These are phyloP conservation scores for Drosophila peninsularis DNA, from an alignment of 2,888 invertebrate species.

Conservation along the genomic window DNA sequence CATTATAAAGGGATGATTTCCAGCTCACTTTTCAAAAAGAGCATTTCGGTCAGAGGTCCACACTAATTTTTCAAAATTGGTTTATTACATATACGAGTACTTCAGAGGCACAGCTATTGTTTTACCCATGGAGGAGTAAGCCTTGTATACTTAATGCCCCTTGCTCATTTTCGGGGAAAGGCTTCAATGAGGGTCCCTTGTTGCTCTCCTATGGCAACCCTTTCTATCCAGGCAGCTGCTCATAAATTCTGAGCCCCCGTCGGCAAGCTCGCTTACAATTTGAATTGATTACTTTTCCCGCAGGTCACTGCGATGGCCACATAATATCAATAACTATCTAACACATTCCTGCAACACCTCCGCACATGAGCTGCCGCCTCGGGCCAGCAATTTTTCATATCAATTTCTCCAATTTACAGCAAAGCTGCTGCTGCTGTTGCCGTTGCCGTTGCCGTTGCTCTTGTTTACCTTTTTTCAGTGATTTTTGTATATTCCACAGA, in stretches of 20 bases:
- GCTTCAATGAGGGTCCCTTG: slow-evolving; percentile 49
- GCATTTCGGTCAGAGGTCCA: not conserved
- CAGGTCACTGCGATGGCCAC: slow-evolving; percentile 29
- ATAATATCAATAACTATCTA: slow-evolving; percentile 72
- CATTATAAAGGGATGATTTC: not conserved
- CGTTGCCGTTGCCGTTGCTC: slow-evolving; percentile 2
- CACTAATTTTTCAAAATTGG: slow-evolving; percentile 5
- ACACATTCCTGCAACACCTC: slow-evolving; percentile 32
- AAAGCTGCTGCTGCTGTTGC: slow-evolving; percentile 15
- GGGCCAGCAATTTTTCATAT: slow-evolving; percentile 64
- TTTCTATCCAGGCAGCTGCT: slow-evolving; percentile 38
- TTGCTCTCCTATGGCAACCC: slow-evolving; percentile 12
- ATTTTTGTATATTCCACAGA: slow-evolving; percentile 29
- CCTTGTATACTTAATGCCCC: slow-evolving; percentile 3
- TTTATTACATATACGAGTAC: slow-evolving; percentile 53
- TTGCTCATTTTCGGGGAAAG: slow-evolving; percentile 45
- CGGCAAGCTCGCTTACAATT: slow-evolving; percentile 52
- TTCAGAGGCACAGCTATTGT: slow-evolving; percentile 32
- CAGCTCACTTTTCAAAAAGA: not conserved
- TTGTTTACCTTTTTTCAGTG: slow-evolving; percentile 12
- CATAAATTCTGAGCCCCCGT: slow-evolving; percentile 52
- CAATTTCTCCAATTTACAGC: slow-evolving; percentile 54
- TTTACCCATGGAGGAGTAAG: not conserved
- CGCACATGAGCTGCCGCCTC: slow-evolving; percentile 13
- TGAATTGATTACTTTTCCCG: slow-evolving; percentile 68